These are phyloP conservation scores for Hassar affinis DNA, from an alignment of 2,113 vertebrate genomes.

Conservation along the genomic window DNA sequence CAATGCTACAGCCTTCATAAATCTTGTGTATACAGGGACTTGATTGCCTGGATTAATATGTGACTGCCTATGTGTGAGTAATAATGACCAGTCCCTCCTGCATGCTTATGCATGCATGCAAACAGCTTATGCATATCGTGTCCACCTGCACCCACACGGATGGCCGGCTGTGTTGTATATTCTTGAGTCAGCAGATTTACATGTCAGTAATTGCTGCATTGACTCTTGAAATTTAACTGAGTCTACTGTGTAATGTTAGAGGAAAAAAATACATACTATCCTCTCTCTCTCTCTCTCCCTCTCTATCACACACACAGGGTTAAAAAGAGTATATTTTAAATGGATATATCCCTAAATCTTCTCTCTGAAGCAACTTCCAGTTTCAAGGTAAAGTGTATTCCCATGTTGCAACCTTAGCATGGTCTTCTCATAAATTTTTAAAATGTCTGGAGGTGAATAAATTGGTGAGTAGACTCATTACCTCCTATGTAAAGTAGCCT, in stretches of 20 bases:
- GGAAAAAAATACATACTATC: slow-evolving; percentile 10
- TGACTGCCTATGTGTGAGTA: slow-evolving; percentile 24
- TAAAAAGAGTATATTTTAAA: not conserved
- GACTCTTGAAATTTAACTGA: not conserved
- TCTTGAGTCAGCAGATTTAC: slow-evolving; percentile 45
- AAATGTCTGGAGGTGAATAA: slow-evolving; percentile 60
- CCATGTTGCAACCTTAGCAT: not conserved
- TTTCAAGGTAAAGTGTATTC: slow-evolving; percentile 35
- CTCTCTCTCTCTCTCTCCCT: not conserved
- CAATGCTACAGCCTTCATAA: slow-evolving; percentile 24
- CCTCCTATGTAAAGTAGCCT: slow-evolving; percentile 57
- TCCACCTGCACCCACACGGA: slow-evolving; percentile 25
- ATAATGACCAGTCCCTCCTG: slow-evolving; percentile 35
- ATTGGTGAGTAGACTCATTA: slow-evolving; percentile 66
- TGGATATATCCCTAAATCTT: not conserved
- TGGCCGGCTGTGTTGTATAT: slow-evolving; percentile 25
- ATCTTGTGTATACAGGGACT: slow-evolving; percentile 17
- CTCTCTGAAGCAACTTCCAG: not conserved
- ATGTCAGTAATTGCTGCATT: slow-evolving; percentile 18
- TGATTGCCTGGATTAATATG: slow-evolving; percentile 25
- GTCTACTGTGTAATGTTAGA: slow-evolving; percentile 1
- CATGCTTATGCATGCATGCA: slow-evolving; percentile 24
- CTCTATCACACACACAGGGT: not conserved
- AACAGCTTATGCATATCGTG: slow-evolving; percentile 30
- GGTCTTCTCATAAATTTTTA: slow-evolving; percentile 59